A percentile compares a stretch with the other conserved stretches of the same genome.
Conservation (phyloP, 1,140 invertebrate genomes). For the Danaus melanippus region DNA sequence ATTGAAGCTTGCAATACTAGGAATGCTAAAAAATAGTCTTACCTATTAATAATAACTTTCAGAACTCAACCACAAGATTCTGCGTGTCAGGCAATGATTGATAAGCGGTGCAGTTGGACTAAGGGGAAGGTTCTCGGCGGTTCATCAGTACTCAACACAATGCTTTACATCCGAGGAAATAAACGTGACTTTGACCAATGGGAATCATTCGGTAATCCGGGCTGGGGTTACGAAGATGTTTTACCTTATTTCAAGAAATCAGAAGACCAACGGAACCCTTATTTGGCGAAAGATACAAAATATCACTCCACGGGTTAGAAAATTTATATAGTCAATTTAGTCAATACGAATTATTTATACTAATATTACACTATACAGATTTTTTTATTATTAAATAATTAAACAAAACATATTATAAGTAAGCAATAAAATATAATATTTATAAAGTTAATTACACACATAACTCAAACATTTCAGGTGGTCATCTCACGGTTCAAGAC, state of each 20-base stretch:
- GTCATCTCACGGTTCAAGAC: constrained; percentile 86
- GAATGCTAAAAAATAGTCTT: too few relatives aligned
- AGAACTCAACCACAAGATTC: constrained; percentile 87
- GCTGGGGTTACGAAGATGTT: constrained; percentile 92
- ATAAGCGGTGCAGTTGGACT: constrained; percentile 87
- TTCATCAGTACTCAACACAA: constrained; percentile 87
- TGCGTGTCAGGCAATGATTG: constrained; percentile 88
- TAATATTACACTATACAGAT: too few relatives aligned
- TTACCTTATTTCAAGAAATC: constrained; percentile 92
- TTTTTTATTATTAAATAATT: too few relatives aligned
- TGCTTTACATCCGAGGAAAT: constrained; percentile 95
- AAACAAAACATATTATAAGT: neutral
- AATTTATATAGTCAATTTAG: neutral
- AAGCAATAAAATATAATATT: neutral
- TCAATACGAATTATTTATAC: too few relatives aligned
- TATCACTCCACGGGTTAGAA: constrained; percentile 80
- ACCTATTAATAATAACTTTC: constrained; percentile 30
- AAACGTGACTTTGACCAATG: constrained; percentile 91
- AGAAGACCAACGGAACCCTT: constrained; percentile 87
- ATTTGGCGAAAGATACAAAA: constrained; percentile 79
- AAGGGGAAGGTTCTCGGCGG: constrained; percentile 90
- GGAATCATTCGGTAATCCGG: constrained; percentile 88
- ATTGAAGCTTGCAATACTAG: too few relatives aligned
- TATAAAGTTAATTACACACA: too few relatives aligned
- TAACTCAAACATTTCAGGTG: constrained; percentile 72